Evolutionary conservation across 2,113 vertebrate species (phyloP).

Genomic region (Redunca redunca): DNA sequence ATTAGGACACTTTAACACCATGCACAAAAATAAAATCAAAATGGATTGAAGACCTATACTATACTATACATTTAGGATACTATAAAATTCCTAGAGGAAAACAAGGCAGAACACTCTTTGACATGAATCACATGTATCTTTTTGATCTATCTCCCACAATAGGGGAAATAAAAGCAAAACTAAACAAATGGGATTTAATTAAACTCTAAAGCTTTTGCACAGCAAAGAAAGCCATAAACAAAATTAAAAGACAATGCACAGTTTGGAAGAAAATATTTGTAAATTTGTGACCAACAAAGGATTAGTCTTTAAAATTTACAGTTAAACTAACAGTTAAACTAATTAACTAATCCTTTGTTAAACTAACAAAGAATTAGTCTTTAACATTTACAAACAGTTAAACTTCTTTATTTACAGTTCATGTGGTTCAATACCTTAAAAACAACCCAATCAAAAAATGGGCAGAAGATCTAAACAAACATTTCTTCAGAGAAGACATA

Average conservation of each 20-base stretch:
- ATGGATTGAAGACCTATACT: not conserved
- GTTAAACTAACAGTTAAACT: not conserved
- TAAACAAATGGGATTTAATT: not conserved
- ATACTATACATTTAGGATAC: not conserved
- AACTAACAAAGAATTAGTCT: not conserved
- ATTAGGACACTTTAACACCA: not conserved
- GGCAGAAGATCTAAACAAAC: not conserved
- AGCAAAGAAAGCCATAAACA: not conserved
- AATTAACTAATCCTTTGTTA: too few species aligned
- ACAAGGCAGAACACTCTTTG: not conserved
- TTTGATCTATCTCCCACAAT: not conserved
- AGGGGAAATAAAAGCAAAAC: not conserved
- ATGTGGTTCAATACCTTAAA: not conserved
- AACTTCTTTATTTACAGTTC: not conserved
- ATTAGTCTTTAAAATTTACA: not conserved
- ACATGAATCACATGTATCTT: not conserved
- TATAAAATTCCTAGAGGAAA: not conserved
- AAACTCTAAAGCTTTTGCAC: not conserved
- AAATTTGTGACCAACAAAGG: not conserved
- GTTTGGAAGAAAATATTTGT: not conserved
- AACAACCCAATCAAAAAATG: not conserved
- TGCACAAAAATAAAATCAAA: not conserved
- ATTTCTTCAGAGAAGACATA: not conserved
- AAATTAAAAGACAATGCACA: not conserved
- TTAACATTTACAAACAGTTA: not conserved